Conservation (phyloP, 1,140 invertebrate species). For the Plodia interpunctella region DNA sequence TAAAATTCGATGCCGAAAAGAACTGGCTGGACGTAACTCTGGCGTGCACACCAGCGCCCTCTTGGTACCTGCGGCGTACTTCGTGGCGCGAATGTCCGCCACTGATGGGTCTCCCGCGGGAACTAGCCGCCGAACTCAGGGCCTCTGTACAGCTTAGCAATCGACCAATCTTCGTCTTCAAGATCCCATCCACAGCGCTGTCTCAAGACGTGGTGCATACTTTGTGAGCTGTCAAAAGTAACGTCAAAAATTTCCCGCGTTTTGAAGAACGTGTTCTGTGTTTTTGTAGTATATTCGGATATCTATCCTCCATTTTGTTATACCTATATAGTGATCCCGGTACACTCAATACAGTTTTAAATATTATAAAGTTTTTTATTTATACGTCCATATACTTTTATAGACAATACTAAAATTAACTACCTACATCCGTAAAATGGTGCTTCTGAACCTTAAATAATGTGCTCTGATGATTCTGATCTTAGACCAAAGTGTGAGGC, state of each 20-base stretch:
- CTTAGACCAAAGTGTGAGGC: too few species aligned
- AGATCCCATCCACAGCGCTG: constrained; percentile 32
- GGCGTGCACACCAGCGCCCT: constrained; percentile 36
- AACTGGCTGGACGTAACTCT: constrained; percentile 41
- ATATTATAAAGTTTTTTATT: too few species aligned
- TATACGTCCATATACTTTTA: too few species aligned
- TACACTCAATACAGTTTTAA: too few species aligned
- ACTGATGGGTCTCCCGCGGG: constrained; percentile 41
- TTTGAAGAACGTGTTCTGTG: constrained; percentile 5
- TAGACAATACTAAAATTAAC: too few species aligned
- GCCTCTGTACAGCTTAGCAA: constrained; percentile 42
- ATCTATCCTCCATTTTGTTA: constrained; percentile 11
- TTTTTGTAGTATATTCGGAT: constrained; percentile 12
- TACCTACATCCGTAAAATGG: too few species aligned
- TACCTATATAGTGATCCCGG: too few species aligned
- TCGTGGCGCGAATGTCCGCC: constrained; percentile 44
- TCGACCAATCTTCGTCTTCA: constrained; percentile 46
- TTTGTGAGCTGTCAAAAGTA: constrained; percentile 12
- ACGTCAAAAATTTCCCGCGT: constrained; percentile 16
- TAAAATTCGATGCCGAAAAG: constrained; percentile 27
- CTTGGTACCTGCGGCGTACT: constrained; percentile 49
- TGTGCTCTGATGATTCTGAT: too few species aligned
- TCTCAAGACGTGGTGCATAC: constrained; percentile 28
- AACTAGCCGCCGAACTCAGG: constrained; percentile 38
- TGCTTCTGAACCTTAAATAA: too few species aligned